Conservation (phyloP, 2,888 invertebrate species). For the Aphidoletes aphidimyza region DNA sequence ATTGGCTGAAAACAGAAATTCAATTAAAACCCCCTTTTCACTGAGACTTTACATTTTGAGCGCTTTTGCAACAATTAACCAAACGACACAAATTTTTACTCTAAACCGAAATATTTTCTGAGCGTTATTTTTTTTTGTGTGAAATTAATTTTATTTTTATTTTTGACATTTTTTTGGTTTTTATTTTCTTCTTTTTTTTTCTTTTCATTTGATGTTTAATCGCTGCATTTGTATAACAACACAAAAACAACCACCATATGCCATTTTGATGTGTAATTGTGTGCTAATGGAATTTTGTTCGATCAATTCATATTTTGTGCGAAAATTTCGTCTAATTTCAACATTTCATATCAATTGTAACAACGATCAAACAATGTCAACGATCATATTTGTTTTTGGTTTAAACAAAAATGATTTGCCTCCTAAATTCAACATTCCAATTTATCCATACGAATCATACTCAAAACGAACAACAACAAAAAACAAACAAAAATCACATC, state of each 20-base stretch:
- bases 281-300: conserved; percentile 60
- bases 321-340: too few relatives aligned
- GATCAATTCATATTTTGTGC: too few relatives aligned
- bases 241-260: too few relatives aligned
- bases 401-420: too few relatives aligned
- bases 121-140: conserved; percentile 17
- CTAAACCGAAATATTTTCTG: conserved; percentile 50
- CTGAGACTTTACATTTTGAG: too few relatives aligned
- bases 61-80: too few relatives aligned
- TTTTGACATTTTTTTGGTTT: conserved; percentile 57
- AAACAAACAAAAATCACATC: conserved; percentile 46
- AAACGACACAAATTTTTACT: neutral
- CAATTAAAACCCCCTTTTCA: too few relatives aligned
- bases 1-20: too few relatives aligned
- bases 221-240: conserved; percentile 2
- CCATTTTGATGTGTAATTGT: neutral
- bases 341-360: conserved; percentile 66
- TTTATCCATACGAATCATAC: too few relatives aligned
- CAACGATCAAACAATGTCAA: conserved; percentile 56
- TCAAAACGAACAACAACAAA: too few relatives aligned
- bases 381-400: too few relatives aligned
- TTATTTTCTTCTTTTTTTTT: conserved; percentile 57
- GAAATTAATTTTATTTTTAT: conserved; percentile 54
- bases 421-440: too few relatives aligned
- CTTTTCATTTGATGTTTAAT: conserved; percentile 57